Base-by-base conservation (phyloP, 2,888 invertebrate species). In the Stegophylla sp. region DNA sequence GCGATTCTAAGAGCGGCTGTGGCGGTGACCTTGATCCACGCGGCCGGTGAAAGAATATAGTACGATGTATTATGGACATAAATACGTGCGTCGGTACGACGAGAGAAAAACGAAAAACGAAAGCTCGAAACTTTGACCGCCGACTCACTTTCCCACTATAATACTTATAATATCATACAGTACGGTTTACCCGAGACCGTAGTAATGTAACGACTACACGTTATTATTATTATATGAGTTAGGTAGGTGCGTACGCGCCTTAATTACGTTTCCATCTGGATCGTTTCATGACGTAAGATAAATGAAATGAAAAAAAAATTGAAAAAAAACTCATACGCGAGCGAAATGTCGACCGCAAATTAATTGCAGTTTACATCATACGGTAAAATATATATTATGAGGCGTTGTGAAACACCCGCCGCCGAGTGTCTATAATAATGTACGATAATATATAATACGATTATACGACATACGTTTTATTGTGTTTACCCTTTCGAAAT, bases 301-400 rank as follows among this genome's bases (percentile, higher is more conserved):
- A 59, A 56, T 20, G 34, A 56, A 51, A 51, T 51, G n/a, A 56
- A 9, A 53, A 5, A 10, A 56, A 23, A 13, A 71, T 41, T 15
- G 34, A 56, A 15, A 51, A 69, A 34, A 59, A n/a, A 26, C 26
- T 15, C 12, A 28, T 45, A 26, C 45, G 45, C 23, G 5, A 34
- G 53, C 53, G 23, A 72, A 56, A 72, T 72, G 71, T 59, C 73
- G 45, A 73, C 73, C 59, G n/a, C 26, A 73, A 61, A 73, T 73
- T 43, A 61, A 73, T 61, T 28, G 59, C 43, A 26, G 59, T 59
- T 73, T 73, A 59, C 73, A 45, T 72, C 72, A 72, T 72, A 41
- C 17, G 41, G 12, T 23, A 56, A 13, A 5, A 15, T 15, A 15
- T 23, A 13, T 56, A n/a, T n/a, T n/a, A 1, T 10, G 4, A 61